These are phyloP conservation scores for Taeniopygia guttata DNA, from an alignment of 2,797 vertebrate species.

Conservation along the genomic window DNA sequence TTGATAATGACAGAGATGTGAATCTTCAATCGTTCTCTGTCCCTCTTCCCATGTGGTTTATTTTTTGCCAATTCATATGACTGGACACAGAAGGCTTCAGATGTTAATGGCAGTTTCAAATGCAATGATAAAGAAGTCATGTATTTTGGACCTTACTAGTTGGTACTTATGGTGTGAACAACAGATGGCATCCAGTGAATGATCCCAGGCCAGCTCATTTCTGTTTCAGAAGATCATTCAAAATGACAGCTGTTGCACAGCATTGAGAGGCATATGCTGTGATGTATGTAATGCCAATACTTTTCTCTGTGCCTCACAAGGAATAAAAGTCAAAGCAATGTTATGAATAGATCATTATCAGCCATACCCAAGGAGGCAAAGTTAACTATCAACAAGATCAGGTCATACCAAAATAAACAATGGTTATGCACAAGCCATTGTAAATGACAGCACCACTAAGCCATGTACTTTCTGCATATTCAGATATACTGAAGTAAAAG, in stretches of 20 bases:
- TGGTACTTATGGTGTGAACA: conserved; percentile 46
- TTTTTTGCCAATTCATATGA: not conserved
- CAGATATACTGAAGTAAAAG: not conserved
- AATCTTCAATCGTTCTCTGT: not conserved
- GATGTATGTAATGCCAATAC: not conserved
- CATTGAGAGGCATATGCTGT: conserved; percentile 30
- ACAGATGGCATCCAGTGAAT: conserved; percentile 45
- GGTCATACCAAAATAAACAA: not conserved
- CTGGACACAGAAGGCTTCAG: not conserved
- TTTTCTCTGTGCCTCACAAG: not conserved
- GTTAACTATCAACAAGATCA: not conserved
- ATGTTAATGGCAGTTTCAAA: conserved; percentile 7
- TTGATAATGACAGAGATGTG: not conserved
- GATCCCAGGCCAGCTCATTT: conserved; percentile 40
- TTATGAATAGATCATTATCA: not conserved
- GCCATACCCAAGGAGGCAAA: not conserved
- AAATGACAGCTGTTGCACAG: conserved; percentile 58
- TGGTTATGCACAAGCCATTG: not conserved
- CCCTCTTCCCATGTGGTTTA: not conserved
- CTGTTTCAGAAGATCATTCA: conserved; percentile 50
- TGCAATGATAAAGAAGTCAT: not conserved
- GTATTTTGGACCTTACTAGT: not conserved
- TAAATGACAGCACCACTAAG: not conserved
- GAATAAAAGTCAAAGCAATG: not conserved
- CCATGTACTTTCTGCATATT: not conserved